phyloP scores from a whole-genome alignment of 2,888 invertebrate genomes.

The Metallyticus violacea region DNA sequence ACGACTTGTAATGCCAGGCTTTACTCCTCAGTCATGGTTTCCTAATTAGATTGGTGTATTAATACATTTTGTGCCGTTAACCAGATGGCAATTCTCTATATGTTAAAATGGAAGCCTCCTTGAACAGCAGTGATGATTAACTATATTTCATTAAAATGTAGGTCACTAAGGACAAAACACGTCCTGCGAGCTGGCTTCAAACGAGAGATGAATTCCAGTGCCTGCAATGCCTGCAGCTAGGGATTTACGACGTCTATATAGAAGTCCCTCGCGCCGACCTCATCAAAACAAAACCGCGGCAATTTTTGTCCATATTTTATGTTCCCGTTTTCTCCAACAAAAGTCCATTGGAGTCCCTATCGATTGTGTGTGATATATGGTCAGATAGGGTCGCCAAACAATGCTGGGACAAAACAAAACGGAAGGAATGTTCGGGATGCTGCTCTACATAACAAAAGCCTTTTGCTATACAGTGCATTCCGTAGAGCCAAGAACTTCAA shows the following conservation, averaged over 20 bases:
- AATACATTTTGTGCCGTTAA: too few species aligned
- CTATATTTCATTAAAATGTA: not conserved
- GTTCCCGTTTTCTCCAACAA: not conserved
- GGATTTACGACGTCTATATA: not conserved
- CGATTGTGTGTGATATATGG: not conserved
- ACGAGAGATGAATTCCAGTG: not conserved
- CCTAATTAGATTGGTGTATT: too few species aligned
- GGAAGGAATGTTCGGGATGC: not conserved
- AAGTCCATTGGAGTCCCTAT: not conserved
- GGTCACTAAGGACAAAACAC: not conserved
- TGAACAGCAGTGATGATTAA: too few species aligned
- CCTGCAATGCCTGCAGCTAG: not conserved
- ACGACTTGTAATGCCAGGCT: too few species aligned
- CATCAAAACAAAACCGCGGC: not conserved
- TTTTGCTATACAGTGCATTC: not conserved
- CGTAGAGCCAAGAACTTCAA: not conserved
- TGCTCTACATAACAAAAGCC: not conserved
- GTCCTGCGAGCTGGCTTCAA: not conserved
- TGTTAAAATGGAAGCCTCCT: too few species aligned
- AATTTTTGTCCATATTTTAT: not conserved
- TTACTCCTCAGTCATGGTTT: too few species aligned
- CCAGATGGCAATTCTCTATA: too few species aligned
- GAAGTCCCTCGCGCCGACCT: not conserved
- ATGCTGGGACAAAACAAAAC: not conserved
- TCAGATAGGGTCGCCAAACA: not conserved